A percentile compares a stretch with the other conserved stretches of the same genome.
These are phyloP conservation scores for Cylindroiulus punctatus DNA, from an alignment of 2,888 invertebrate genomes.

Conservation along the genomic window DNA sequence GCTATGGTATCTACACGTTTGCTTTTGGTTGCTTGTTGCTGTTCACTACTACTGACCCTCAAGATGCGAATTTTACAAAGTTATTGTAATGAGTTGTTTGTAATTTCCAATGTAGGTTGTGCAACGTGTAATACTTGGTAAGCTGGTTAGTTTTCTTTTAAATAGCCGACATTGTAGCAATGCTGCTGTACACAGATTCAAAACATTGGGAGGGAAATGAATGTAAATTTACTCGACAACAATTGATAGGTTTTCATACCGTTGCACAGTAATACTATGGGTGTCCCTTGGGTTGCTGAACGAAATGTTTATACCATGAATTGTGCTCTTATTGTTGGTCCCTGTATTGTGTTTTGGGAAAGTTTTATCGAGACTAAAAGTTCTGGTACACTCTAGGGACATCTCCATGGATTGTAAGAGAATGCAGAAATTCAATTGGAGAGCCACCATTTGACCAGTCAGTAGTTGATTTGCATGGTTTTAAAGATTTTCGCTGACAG, in stretches of 20 bases:
- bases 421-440: background rate
- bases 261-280: constrained; percentile 15
- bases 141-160: constrained; percentile 28
- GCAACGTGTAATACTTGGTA: background rate
- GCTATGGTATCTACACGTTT: background rate
- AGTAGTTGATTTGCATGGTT: background rate
- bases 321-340: background rate
- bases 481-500: background rate
- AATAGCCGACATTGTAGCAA: background rate
- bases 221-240: constrained; percentile 21
- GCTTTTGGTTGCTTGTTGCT: background rate
- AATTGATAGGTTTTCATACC: background rate
- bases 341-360: background rate
- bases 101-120: background rate
- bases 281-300: background rate
- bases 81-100: background rate
- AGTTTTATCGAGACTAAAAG: background rate
- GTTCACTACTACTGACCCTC: background rate
- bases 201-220: background rate
- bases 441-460: background rate
- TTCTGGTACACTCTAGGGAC: background rate
- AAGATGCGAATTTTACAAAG: background rate
- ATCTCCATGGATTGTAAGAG: background rate
- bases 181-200: background rate
- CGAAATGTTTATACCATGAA: background rate